phyloP scores from a whole-genome alignment of 2,797 vertebrate species.

The Gymnodraco acuticeps region DNA sequence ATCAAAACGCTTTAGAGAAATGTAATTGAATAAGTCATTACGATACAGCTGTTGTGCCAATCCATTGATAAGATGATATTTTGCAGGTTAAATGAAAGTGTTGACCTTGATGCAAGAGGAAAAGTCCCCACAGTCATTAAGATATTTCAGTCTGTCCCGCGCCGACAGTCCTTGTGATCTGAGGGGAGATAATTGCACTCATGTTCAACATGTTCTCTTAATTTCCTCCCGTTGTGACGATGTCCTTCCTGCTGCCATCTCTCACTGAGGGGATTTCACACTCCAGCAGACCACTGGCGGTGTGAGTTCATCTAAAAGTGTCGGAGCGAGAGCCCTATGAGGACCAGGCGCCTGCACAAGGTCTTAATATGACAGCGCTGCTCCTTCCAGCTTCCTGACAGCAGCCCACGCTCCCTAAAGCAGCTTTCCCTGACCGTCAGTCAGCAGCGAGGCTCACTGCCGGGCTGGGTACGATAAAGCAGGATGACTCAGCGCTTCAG shows the following conservation, averaged over 20 bases:
- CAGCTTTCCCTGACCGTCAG: constrained; percentile 73
- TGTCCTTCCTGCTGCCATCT: constrained; percentile 44
- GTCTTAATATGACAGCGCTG: constrained; percentile 67
- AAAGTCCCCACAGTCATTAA: no score
- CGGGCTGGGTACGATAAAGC: constrained; percentile 53
- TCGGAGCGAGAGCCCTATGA: constrained; percentile 40
- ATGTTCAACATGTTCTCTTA: constrained; percentile 18
- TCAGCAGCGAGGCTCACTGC: constrained; percentile 44
- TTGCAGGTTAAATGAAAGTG: no score
- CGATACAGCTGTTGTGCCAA: background rate
- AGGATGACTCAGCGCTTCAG: constrained; percentile 61
- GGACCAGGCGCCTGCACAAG: constrained; percentile 29
- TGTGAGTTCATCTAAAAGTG: constrained; percentile 52
- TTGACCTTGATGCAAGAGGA: no score
- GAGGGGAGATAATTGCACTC: constrained; percentile 6
- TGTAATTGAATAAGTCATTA: background rate
- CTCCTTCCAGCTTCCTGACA: constrained; percentile 61
- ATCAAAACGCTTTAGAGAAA: no score
- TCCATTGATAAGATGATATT: background rate
- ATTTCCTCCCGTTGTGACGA: constrained; percentile 22
- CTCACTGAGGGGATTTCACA: background rate
- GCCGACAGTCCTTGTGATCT: background rate
- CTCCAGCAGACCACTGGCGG: constrained; percentile 14
- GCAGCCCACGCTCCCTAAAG: constrained; percentile 63
- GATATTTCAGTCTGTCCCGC: background rate